A percentile compares a stretch with the other conserved stretches of the same genome.
phyloP scores from a whole-genome alignment of 2,888 invertebrate species.

The Lamproptera curius region DNA sequence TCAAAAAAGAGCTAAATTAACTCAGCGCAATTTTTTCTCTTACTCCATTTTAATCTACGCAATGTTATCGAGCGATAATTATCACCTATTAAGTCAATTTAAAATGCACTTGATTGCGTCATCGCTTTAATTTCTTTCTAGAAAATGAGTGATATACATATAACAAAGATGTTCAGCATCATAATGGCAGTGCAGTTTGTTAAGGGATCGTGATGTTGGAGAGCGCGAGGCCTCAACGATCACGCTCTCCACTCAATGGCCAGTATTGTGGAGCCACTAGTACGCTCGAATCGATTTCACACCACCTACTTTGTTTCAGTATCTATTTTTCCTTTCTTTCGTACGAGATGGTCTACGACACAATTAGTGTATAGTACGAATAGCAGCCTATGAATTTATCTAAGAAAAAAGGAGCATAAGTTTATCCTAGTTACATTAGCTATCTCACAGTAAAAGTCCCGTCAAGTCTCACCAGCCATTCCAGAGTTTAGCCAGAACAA shows the following conservation, averaged over 20 bases:
- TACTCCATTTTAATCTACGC: too few relatives aligned
- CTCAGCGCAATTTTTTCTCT: too few relatives aligned
- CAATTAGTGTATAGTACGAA: too few relatives aligned
- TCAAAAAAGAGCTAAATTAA: too few relatives aligned
- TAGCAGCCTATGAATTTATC: too few relatives aligned
- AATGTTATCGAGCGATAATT: too few relatives aligned
- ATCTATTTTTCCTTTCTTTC: slow-evolving; percentile 54
- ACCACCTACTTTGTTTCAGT: slow-evolving; percentile 43
- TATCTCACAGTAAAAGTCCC: too few relatives aligned
- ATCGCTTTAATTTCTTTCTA: slow-evolving; percentile 4
- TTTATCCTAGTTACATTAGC: background rate
- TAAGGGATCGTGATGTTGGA: slow-evolving; percentile 48
- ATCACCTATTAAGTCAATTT: too few relatives aligned
- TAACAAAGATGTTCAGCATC: slow-evolving; percentile 18
- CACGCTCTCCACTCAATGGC: slow-evolving; percentile 51
- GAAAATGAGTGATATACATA: slow-evolving; percentile 23
- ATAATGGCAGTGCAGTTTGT: slow-evolving; percentile 31
- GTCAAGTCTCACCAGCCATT: background rate
- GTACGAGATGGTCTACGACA: slow-evolving; percentile 49
- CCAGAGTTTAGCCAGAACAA: too few relatives aligned
- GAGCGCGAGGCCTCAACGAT: slow-evolving; percentile 54
- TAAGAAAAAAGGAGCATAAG: too few relatives aligned
- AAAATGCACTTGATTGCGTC: background rate
- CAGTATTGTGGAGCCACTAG: slow-evolving; percentile 46
- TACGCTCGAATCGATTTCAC: slow-evolving; percentile 63